Evolutionary conservation across 1,140 invertebrate genomes (phyloP), one percentile per base, ranked within the genome.

Genomic region (Brachionus asplanchnoidis): DNA sequence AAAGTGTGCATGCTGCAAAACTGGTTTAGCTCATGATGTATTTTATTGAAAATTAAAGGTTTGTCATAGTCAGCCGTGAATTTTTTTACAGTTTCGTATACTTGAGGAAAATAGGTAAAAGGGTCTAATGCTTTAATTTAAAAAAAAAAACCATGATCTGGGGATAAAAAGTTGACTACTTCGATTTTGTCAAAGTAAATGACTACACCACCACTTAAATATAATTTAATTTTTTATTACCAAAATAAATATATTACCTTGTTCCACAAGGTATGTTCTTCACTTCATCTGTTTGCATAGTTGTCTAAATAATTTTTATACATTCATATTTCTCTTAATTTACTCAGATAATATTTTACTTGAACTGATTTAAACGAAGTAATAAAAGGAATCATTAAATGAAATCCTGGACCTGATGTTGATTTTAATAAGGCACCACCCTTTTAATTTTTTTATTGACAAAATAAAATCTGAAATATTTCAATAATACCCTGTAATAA

Each of bases 251-350:
- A 1, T 44, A 65, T 87, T 88, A 90, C 90, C 90, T 91, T 1
- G 95, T 96, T 56, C 95, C 95, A 91, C 95, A 97, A 2, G 95
- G 95, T 14, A 96, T 95, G 92, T 97, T 96, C 88, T 95, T 95
- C 0, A 96, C 94, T 92, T 96, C 94, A 91, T 96, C 95, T 68
- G 95, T 96, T 90, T 96, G 95, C 65, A 96, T 90, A 42, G 95
- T 96, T 17, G 95, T 94, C 68, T 73, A 7, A 17, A 73, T 7
- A 36, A 32, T 94, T 94, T 87, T 86, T 90, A 88, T 86, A 85
- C 85, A 87, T 85, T 36, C 23, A 42, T 20, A 68, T 11, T 84
- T 17, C 46, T 53, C 26, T 28, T 23, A 46, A 8, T 32, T 46
- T 53, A 26, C 12, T 68, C 44, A 44, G 84, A 82, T 73, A 75